Conservation (phyloP, 2,888 invertebrate genomes). For the Dolichomitus sp. region DNA sequence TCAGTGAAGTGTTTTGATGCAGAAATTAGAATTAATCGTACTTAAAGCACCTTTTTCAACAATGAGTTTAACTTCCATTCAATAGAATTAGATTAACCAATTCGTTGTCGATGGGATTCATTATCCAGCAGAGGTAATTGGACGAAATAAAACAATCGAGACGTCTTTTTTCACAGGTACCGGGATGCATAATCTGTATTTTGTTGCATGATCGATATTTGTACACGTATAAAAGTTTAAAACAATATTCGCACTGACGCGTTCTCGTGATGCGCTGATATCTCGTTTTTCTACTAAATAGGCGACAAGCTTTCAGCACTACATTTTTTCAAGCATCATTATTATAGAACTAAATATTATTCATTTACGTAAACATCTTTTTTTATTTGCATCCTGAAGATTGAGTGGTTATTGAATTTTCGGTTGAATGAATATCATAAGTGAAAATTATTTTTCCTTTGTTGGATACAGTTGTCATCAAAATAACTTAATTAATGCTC, state of each 20-base stretch:
- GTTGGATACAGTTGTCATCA: not conserved
- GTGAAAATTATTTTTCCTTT: not conserved
- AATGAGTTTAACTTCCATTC: too few species aligned
- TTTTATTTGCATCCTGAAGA: not conserved
- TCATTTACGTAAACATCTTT: not conserved
- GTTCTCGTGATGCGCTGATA: constrained; percentile 34
- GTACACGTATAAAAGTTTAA: constrained; percentile 64
- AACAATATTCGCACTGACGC: constrained; percentile 51
- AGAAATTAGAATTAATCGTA: too few species aligned
- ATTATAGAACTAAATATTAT: not conserved
- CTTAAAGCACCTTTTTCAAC: too few species aligned
- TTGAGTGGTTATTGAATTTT: not conserved
- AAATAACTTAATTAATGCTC: constrained; percentile 1
- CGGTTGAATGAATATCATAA: not conserved
- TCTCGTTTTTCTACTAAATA: constrained; percentile 11
- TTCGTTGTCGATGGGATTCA: not conserved
- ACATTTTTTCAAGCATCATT: not conserved
- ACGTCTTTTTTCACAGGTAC: constrained; percentile 28
- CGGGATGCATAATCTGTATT: constrained; percentile 54
- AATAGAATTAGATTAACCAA: not conserved
- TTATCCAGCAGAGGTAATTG: not conserved
- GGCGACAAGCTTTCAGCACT: constrained; percentile 42
- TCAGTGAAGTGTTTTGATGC: not conserved
- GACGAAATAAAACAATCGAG: constrained; percentile 30
- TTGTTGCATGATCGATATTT: constrained; percentile 56